phyloP scores from a whole-genome alignment of 2,113 vertebrate species.

The Crotalus horridus region DNA sequence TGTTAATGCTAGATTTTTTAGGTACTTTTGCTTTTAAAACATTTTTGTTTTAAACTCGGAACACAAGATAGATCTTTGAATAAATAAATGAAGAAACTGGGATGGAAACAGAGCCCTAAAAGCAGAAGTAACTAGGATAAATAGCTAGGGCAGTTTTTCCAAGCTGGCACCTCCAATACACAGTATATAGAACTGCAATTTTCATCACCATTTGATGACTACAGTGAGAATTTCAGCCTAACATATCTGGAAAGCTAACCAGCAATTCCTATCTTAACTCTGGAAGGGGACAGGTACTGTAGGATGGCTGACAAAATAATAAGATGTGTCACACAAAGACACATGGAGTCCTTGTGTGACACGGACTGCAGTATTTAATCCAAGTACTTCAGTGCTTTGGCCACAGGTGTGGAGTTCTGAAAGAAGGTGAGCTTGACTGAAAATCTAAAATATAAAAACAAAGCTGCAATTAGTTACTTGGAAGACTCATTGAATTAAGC shows the following conservation, averaged over 20 bases:
- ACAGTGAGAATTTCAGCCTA: neutral
- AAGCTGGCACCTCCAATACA: neutral
- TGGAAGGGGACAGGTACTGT: neutral
- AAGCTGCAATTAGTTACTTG: neutral
- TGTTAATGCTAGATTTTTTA: neutral
- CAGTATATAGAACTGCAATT: neutral
- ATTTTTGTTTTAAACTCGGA: neutral
- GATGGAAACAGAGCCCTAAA: neutral
- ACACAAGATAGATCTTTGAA: neutral
- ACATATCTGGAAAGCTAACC: neutral
- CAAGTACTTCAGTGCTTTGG: constrained; percentile 7
- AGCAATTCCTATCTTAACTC: neutral
- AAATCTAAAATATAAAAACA: neutral
- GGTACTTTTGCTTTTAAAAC: neutral
- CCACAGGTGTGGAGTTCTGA: neutral
- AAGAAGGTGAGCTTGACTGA: constrained; percentile 15
- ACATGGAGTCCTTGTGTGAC: neutral
- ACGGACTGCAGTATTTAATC: neutral
- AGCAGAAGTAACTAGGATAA: neutral
- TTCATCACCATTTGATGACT: neutral
- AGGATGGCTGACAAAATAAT: neutral
- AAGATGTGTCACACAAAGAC: neutral
- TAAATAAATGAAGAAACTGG: neutral
- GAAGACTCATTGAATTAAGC: neutral
- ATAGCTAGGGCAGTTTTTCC: neutral